Conservation (phyloP, 2,888 invertebrate species). For the Siphonodentalium dalli region DNA sequence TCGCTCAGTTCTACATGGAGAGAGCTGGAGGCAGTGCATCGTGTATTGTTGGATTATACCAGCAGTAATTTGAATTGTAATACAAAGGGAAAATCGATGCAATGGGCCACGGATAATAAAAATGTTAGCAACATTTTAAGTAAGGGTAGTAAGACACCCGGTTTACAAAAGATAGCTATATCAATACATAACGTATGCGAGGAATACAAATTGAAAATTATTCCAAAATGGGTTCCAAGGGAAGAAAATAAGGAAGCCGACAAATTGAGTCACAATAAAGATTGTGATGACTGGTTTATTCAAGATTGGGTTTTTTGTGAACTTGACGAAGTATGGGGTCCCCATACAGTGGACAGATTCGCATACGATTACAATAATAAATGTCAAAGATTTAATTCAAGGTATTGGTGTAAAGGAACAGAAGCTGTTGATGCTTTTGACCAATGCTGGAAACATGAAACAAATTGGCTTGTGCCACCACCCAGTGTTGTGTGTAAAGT, state of each 20-base stretch:
- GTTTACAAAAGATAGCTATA: slow-evolving; percentile 3
- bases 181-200: not conserved
- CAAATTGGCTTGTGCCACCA: slow-evolving; percentile 14
- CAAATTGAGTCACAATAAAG: not conserved
- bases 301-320: not conserved
- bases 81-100: no score
- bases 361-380: slow-evolving; percentile 13
- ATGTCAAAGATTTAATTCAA: slow-evolving; percentile 7
- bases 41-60: no score
- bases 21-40: no score
- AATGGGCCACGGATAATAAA: no score
- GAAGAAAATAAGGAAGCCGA: not conserved
- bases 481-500: slow-evolving; percentile 1
- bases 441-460: not conserved
- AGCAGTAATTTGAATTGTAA: no score
- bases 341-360: slow-evolving; percentile 10
- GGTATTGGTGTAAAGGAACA: slow-evolving; percentile 9
- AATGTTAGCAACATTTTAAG: no score
- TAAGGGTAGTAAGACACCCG: no score
- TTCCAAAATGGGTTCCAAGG: slow-evolving; percentile 10
- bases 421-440: slow-evolving; percentile 9
- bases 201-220: not conserved
- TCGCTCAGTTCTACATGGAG: no score
- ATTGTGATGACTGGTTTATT: slow-evolving; percentile 10
- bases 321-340: not conserved